Base-by-base conservation (phyloP, 2,113 vertebrate genomes). In the Hemichromis elongatus region DNA sequence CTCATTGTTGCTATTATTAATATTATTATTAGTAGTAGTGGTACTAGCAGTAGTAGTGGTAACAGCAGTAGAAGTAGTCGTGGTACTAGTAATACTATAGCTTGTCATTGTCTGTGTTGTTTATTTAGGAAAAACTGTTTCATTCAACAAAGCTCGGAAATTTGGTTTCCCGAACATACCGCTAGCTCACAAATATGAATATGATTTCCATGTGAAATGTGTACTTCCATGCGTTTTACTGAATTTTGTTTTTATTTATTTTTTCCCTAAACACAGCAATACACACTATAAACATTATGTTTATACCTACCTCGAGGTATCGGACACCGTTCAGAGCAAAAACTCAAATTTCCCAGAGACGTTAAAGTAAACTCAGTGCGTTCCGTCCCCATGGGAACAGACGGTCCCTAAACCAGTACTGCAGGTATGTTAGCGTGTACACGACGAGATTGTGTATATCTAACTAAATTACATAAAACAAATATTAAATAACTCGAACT, bases 361-460 rank as follows among this genome's bases (percentile, higher is more conserved):
- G 5, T 1, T 42, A 9, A 86, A 86, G 18, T 66, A 40, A 7
- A 7, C 77, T 7, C 0, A 13, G 5, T 4, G 81, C 73, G 28
- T 93, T 70, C 33, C 24, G 91, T 95, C 87, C 19, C 94, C 92
- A 93, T 47, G 89, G 88, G 73, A 73, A 94, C 92, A 3, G 8
- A 12, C 5, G 16, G 63, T 77, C 37, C 5, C 3, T 37, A 28
- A 24, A 7, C 13, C 19, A 7, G 6, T 26, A 33, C 26, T 6
- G 47, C 19, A 75, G 6, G 12, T 56, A 26, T 12, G 21, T 5
- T 70, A 19, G 19, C n/a, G 2, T 59, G n/a, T n/a, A n/a, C n/a
- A n/a, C n/a, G n/a, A n/a, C n/a, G n/a, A n/a, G n/a, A n/a, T n/a
- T n/a, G n/a, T n/a, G n/a, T n/a, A n/a, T n/a, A n/a, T n/a, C n/a